These are phyloP conservation scores for Aphelenchoides avenae DNA, from an alignment of 1,140 invertebrate genomes.

Conservation along the genomic window DNA sequence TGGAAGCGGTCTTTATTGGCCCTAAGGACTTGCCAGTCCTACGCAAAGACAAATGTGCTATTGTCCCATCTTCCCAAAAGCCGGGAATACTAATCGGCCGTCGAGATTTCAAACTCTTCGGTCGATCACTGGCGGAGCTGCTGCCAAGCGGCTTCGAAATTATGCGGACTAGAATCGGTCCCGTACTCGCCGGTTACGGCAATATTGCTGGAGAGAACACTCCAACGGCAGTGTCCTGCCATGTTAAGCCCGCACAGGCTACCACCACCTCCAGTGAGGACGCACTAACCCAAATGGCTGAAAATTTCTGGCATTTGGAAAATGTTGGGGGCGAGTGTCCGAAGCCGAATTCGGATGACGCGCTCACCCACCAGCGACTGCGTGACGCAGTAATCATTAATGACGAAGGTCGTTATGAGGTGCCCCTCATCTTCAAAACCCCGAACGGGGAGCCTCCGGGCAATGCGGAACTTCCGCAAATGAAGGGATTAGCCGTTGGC, in stretches of 20 bases:
- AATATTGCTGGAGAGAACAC: not conserved
- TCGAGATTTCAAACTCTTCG: constrained; percentile 18
- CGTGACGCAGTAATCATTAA: too few species aligned
- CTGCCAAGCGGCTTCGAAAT: not conserved
- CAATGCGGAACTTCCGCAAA: too few species aligned
- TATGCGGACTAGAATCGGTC: constrained; percentile 16
- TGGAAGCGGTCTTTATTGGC: too few species aligned
- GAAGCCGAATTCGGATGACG: constrained; percentile 24
- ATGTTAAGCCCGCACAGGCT: not conserved
- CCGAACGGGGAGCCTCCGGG: too few species aligned
- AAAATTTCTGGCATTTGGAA: constrained; percentile 25
- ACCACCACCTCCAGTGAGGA: not conserved
- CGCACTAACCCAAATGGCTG: not conserved
- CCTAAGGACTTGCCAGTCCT: too few species aligned
- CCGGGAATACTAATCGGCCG: constrained; percentile 24
- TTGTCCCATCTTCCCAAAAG: too few species aligned
- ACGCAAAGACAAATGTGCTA: too few species aligned
- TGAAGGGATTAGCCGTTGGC: too few species aligned
- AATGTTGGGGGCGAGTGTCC: constrained; percentile 23
- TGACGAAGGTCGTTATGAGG: too few species aligned
- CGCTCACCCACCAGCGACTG: too few species aligned
- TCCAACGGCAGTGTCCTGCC: not conserved
- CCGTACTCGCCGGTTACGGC: not conserved
- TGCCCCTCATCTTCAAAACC: too few species aligned
- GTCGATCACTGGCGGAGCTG: not conserved